Evolutionary conservation across 2,888 invertebrate genomes (phyloP).

Genomic region (Hypomecis atomaria): DNA sequence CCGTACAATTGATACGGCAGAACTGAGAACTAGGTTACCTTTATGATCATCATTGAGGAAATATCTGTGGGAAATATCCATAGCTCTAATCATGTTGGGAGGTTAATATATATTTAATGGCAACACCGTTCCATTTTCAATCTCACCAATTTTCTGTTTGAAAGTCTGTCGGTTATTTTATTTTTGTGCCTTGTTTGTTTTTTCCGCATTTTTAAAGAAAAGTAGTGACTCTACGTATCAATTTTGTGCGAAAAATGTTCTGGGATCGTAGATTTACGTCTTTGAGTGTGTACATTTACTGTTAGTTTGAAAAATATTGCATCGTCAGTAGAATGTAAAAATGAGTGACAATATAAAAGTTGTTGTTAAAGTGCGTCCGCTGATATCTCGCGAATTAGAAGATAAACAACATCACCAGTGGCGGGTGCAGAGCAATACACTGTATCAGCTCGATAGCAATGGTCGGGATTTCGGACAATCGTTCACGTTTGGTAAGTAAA

Average conservation of each 20-base stretch:
- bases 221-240: neutral
- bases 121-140: too few species aligned
- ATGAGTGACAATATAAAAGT: conserved; percentile 90
- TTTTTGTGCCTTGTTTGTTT: conserved; percentile 38
- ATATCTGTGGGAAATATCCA: too few species aligned
- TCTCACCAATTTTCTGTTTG: conserved; percentile 49
- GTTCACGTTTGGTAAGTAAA: conserved; percentile 73
- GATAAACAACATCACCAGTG: conserved; percentile 85
- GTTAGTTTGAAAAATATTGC: conserved; percentile 18
- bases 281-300: conserved; percentile 13
- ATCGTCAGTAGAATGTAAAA: conserved; percentile 48
- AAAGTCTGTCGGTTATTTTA: conserved; percentile 63
- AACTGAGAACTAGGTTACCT: too few species aligned
- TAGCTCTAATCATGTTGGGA: too few species aligned
- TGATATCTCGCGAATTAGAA: conserved; percentile 87
- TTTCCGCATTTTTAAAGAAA: conserved; percentile 6
- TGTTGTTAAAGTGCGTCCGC: conserved; percentile 89
- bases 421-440: conserved; percentile 85
- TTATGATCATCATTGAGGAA: neutral
- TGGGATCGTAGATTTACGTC: neutral
- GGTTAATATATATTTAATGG: too few species aligned
- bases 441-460: conserved; percentile 84
- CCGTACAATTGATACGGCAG: too few species aligned
- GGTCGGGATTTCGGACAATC: conserved; percentile 63
- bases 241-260: neutral